Evolutionary conservation across 2,113 vertebrate genomes (phyloP).

Genomic region (Hiodon tergisus): DNA sequence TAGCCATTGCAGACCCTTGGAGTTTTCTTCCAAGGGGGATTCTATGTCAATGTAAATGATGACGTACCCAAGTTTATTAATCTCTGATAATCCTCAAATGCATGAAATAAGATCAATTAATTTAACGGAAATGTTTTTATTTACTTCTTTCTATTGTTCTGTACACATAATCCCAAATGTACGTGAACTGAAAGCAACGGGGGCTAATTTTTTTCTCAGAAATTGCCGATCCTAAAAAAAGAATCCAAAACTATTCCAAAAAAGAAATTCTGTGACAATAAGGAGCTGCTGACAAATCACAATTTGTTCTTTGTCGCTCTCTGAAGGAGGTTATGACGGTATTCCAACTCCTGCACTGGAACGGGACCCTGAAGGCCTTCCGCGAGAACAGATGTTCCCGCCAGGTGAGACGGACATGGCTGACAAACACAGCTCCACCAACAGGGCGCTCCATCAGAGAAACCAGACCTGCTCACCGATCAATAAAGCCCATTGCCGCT

Average conservation of each 20-base stretch:
- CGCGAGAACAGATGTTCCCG: conserved; percentile 35
- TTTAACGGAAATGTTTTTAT: neutral
- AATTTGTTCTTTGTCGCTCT: conserved; percentile 17
- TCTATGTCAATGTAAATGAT: neutral
- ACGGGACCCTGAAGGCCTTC: conserved; percentile 40
- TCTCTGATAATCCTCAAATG: too few relatives aligned
- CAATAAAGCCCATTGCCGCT: neutral
- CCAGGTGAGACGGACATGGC: conserved; percentile 26
- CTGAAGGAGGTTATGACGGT: conserved; percentile 45
- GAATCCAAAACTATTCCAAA: neutral
- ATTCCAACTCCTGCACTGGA: conserved; percentile 46
- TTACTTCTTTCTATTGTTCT: neutral
- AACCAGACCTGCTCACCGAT: neutral
- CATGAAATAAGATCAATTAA: too few relatives aligned
- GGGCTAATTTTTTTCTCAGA: neutral
- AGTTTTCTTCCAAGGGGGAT: neutral
- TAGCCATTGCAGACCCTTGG: neutral
- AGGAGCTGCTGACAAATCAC: too few relatives aligned
- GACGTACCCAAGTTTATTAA: neutral
- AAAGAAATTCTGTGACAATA: too few relatives aligned
- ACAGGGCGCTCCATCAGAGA: neutral
- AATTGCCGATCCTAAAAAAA: too few relatives aligned
- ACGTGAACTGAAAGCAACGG: too few relatives aligned
- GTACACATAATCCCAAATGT: neutral
- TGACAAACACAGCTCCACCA: too few relatives aligned